Percentiles rank a stretch among this genome's conserved stretches.
phyloP scores from a whole-genome alignment of 2,888 invertebrate genomes.

The Oeneis ivallda region DNA sequence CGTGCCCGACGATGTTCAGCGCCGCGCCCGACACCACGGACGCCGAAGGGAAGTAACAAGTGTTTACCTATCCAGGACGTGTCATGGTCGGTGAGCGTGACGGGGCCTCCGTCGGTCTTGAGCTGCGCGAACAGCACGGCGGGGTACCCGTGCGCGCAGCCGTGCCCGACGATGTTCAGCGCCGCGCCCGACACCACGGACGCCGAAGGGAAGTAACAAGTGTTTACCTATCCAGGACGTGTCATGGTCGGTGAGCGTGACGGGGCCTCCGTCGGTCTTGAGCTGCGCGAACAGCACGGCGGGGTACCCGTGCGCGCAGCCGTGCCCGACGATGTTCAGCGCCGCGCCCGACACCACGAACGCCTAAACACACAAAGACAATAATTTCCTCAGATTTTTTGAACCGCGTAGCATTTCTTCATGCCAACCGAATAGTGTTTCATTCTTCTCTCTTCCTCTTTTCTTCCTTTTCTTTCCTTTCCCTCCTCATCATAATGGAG shows the following conservation, averaged over 20 bases:
- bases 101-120: slow-evolving; percentile 52
- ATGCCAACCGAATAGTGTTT: too few relatives aligned
- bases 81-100: slow-evolving; percentile 71
- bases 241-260: slow-evolving; percentile 71
- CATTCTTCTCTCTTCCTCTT: too few relatives aligned
- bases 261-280: slow-evolving; percentile 52
- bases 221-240: slow-evolving; percentile 73
- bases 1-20: too few relatives aligned
- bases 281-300: slow-evolving; percentile 74
- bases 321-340: slow-evolving; percentile 72
- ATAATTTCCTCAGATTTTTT: too few relatives aligned
- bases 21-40: too few relatives aligned
- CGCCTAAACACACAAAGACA: slow-evolving; percentile 52
- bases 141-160: slow-evolving; percentile 73
- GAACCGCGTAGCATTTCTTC: too few relatives aligned
- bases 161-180: slow-evolving; percentile 72
- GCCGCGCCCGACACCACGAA: slow-evolving; percentile 76
- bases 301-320: slow-evolving; percentile 73
- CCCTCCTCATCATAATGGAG: too few relatives aligned
- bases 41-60: not conserved
- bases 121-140: slow-evolving; percentile 74
- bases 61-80: slow-evolving; percentile 73
- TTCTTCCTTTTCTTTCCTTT: too few relatives aligned
- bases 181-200: slow-evolving; percentile 76
- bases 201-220: slow-evolving; percentile 45